Base-by-base conservation (phyloP, 2,888 invertebrate genomes). In the Eumerus sabulonum region DNA sequence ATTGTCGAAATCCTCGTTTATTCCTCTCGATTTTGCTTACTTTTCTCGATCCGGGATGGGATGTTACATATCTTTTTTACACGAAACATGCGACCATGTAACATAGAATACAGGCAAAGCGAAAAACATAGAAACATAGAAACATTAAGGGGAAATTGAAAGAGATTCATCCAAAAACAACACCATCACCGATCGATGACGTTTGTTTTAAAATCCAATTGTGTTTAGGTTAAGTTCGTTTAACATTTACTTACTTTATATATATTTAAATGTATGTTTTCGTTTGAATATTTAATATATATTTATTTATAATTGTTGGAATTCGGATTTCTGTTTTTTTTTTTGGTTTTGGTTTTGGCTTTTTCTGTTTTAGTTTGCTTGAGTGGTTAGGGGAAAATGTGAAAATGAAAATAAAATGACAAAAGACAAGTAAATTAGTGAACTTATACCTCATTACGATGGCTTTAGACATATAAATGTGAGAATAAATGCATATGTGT, bases 321-420 rank as follows among this genome's bases (percentile, higher is more conserved):
- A 82, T 76, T 74, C 14, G 45, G 64, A 51, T 82, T 82, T 81
- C 81, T 81, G 67, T 76, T 81, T 82, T 82, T 73, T 76, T 82
- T 51, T 82, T 82, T 70, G 45, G 62, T 27, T 27, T 27, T 7
- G 27, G 7, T 27, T 27, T 27, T 27, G 27, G n/a, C n/a, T n/a
- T n/a, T n/a, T n/a, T n/a, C n/a, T n/a, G n/a, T n/a, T n/a, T n/a
- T n/a, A 27, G 27, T 27, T 27, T 27, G 27, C 27, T 27, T 27
- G 27, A 27, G 27, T 27, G 27, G n/a, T 27, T 27, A 27, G 27
- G 16, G 11, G 12, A 17, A 47, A 47, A 16, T 47, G 17, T 35
- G 27, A 27, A 27, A 27, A 27, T 35, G 27, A 27, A 27, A 27
- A 27, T 2, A 27, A 27, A 27, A 27, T 27, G 27, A 27, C 27